phyloP scores from a whole-genome alignment of 2,888 invertebrate species.

The Phorcus lineatus region DNA sequence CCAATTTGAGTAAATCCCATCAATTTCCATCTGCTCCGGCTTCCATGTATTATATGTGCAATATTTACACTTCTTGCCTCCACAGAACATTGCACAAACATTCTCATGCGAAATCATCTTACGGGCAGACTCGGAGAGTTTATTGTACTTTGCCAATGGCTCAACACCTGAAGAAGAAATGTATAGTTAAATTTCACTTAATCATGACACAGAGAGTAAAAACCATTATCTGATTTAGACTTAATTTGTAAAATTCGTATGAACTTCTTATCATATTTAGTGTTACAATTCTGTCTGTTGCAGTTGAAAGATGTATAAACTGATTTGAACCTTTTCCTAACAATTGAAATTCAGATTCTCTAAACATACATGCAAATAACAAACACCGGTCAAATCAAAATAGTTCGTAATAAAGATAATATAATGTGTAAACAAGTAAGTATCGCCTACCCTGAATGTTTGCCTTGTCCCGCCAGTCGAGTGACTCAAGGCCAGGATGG shows the following conservation, averaged over 20 bases:
- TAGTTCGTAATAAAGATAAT: not conserved
- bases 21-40: constrained; percentile 82
- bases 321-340: no score
- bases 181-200: no score
- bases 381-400: no score
- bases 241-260: no score
- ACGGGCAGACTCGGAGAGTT: constrained; percentile 72
- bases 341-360: no score
- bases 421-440: not conserved
- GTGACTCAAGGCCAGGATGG: constrained; percentile 59
- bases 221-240: no score
- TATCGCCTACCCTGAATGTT: constrained; percentile 45
- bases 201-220: no score
- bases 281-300: no score
- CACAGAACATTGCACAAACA: constrained; percentile 89
- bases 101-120: constrained; percentile 81
- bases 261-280: no score
- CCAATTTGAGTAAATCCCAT: constrained; percentile 90
- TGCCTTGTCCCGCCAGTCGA: constrained; percentile 54
- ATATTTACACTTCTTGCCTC: constrained; percentile 88
- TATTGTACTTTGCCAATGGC: constrained; percentile 66
- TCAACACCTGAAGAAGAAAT: constrained; percentile 44
- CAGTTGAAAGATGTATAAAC: no score
- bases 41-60: constrained; percentile 81
- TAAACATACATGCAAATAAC: no score